Evolutionary conservation across 2,888 invertebrate genomes (phyloP).

Genomic region (Zhuqinia jingwanae): DNA sequence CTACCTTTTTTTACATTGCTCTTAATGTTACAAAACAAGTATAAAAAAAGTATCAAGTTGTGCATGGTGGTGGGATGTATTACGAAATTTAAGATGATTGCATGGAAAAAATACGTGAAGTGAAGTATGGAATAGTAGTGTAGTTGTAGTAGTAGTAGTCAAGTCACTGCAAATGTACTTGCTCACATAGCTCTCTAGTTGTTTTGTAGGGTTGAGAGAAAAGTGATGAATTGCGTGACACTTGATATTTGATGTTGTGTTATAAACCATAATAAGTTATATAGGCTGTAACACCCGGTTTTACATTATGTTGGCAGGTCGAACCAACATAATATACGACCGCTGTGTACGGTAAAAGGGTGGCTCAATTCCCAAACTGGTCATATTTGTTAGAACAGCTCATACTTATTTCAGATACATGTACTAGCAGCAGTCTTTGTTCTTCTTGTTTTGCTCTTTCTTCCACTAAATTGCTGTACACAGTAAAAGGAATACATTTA

Average conservation of each 20-base stretch:
- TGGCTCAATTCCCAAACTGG: slow-evolving; percentile 61
- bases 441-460: neutral
- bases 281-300: slow-evolving; percentile 25
- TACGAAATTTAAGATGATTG: neutral
- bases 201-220: slow-evolving; percentile 8
- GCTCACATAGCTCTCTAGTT: neutral
- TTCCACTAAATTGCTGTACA: too few species aligned
- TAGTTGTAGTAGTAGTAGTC: too few species aligned
- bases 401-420: slow-evolving; percentile 32
- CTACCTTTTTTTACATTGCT: neutral
- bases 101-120: slow-evolving; percentile 1
- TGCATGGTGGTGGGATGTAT: too few species aligned
- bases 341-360: slow-evolving; percentile 45
- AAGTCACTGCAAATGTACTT: too few species aligned
- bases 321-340: slow-evolving; percentile 57
- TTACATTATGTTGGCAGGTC: slow-evolving; percentile 48
- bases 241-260: slow-evolving; percentile 59
- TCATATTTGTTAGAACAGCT: slow-evolving; percentile 46
- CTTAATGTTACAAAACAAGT: neutral
- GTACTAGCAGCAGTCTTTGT: neutral
- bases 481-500: neutral
- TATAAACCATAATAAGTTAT: slow-evolving; percentile 46
- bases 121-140: neutral
- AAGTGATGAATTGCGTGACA: slow-evolving; percentile 66
- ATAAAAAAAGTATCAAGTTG: neutral